Conservation (phyloP, 2,797 vertebrate species). For the Schizopygopsis malacanthus region DNA sequence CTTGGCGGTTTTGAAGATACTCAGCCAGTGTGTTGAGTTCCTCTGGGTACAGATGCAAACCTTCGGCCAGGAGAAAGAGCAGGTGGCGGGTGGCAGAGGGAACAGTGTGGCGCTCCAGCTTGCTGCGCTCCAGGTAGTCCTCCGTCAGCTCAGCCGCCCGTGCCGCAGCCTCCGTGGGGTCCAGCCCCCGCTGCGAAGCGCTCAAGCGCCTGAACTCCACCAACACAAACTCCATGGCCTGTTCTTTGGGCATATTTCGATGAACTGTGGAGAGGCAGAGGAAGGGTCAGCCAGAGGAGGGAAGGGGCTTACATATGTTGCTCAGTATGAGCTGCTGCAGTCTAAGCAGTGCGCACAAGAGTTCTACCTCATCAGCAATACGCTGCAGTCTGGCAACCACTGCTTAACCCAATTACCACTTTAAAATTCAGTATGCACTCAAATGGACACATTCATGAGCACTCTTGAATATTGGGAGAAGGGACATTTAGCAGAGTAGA, state of each 20-base stretch:
- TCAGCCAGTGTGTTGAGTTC: slow-evolving; percentile 75
- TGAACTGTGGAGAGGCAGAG: slow-evolving; percentile 72
- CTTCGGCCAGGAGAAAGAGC: slow-evolving; percentile 76
- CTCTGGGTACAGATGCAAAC: slow-evolving; percentile 76
- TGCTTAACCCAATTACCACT: slow-evolving; percentile 36
- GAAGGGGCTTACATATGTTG: slow-evolving; percentile 41
- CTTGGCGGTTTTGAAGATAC: slow-evolving; percentile 74
- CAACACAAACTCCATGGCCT: slow-evolving; percentile 77
- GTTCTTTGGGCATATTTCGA: slow-evolving; percentile 82
- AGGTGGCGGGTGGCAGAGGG: slow-evolving; percentile 74
- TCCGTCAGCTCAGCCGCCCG: slow-evolving; percentile 79
- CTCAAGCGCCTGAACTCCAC: slow-evolving; percentile 73
- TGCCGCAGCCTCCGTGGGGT: slow-evolving; percentile 73
- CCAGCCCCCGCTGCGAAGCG: slow-evolving; percentile 65
- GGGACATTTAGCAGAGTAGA: neutral
- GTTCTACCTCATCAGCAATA: slow-evolving; percentile 41
- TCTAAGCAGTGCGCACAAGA: slow-evolving; percentile 33
- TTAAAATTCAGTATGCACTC: slow-evolving; percentile 10
- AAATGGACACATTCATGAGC: neutral
- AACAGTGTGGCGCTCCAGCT: slow-evolving; percentile 72
- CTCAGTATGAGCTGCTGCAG: slow-evolving; percentile 43
- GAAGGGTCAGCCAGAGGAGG: slow-evolving; percentile 52
- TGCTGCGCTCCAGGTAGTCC: slow-evolving; percentile 77
- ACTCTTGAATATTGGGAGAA: neutral
- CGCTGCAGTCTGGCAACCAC: slow-evolving; percentile 34